Evolutionary conservation across 1,140 invertebrate species (phyloP).

Genomic region (Drosophila littoralis): DNA sequence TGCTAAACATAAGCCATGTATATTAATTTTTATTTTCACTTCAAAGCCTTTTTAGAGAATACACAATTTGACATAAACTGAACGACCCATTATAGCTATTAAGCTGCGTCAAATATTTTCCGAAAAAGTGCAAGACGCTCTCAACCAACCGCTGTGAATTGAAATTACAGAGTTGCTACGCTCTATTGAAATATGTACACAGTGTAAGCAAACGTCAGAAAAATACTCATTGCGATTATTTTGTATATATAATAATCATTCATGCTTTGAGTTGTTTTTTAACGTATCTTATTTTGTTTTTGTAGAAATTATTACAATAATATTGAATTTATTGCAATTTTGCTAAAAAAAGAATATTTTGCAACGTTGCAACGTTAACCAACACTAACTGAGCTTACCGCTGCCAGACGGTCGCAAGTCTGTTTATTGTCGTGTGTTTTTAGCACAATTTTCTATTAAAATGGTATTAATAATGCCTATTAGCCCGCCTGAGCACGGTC

Average conservation of each 20-base stretch:
- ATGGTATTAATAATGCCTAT: conserved; percentile 79
- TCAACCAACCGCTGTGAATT: conserved; percentile 62
- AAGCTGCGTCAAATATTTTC: conserved; percentile 39
- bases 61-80: not conserved
- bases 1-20: conserved; percentile 17
- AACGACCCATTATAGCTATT: conserved; percentile 20
- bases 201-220: conserved; percentile 30
- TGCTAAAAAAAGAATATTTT: not conserved
- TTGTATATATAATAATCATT: not conserved
- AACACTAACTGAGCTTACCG: conserved; percentile 50
- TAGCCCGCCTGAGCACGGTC: conserved; percentile 65
- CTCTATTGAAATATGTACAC: conserved; percentile 9
- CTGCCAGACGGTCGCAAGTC: conserved; percentile 46
- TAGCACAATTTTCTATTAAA: conserved; percentile 62
- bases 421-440: conserved; percentile 42
- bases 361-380: conserved; percentile 8
- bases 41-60: conserved; percentile 7
- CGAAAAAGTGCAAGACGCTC: conserved; percentile 61
- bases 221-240: not conserved
- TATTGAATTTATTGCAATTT: not conserved
- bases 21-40: conserved; percentile 7
- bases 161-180: conserved; percentile 49
- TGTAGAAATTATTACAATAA: not conserved
- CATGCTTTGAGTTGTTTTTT: not conserved
- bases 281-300: not conserved